Conservation (phyloP, 2,113 vertebrate genomes). For the Carassius auratus region DNA sequence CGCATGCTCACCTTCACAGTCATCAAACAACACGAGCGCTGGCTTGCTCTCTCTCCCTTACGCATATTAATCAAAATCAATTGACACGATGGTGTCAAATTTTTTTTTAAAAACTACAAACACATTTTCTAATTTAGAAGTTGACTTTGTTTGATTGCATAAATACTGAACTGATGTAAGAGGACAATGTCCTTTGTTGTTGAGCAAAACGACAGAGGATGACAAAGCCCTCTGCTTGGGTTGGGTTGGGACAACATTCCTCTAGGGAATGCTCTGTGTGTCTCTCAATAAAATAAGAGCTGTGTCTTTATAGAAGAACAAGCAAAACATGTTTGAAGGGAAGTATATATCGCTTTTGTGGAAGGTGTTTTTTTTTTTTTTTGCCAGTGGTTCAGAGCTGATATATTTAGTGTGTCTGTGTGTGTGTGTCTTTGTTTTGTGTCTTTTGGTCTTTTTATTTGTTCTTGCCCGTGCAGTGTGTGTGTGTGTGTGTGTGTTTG, state of each 20-base stretch:
- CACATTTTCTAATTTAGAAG: not conserved
- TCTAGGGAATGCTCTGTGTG: constrained; percentile 13
- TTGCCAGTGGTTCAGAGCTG: not conserved
- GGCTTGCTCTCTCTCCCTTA: too few relatives aligned
- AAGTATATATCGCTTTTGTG: not conserved
- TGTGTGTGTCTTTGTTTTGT: not conserved
- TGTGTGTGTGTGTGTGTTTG: not conserved
- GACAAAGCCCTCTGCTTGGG: not conserved
- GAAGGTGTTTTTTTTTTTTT: not conserved
- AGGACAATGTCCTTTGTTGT: not conserved
- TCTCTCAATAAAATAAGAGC: not conserved
- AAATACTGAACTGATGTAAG: not conserved
- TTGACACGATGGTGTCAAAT: too few relatives aligned
- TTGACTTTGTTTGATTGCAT: not conserved
- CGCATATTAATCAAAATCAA: too few relatives aligned
- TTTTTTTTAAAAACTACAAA: not conserved
- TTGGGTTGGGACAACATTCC: not conserved
- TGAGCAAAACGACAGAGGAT: constrained; percentile 12
- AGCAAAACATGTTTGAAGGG: not conserved
- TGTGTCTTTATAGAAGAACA: not conserved
- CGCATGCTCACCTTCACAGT: too few relatives aligned
- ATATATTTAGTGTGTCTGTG: not conserved
- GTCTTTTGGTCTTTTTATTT: not conserved
- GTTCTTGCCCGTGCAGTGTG: not conserved
- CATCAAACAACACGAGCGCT: too few relatives aligned